Conservation (phyloP, 2,113 vertebrate genomes). For the Gorsachius goisagi region DNA sequence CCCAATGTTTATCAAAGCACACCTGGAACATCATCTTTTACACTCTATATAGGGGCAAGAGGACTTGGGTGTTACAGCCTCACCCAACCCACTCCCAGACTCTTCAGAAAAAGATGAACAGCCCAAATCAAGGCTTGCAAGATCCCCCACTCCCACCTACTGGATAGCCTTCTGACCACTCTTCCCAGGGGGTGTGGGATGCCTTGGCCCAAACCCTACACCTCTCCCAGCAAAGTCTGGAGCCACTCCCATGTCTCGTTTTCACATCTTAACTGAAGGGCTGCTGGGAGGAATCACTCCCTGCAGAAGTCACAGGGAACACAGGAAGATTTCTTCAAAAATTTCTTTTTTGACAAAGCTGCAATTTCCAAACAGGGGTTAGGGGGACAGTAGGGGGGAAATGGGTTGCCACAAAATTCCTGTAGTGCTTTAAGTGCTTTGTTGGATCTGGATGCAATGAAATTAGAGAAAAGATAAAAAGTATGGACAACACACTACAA, state of each 20-base stretch:
- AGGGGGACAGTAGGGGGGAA: neutral
- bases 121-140: neutral
- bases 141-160: neutral
- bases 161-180: neutral
- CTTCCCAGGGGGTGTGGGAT: neutral
- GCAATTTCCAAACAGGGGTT: neutral
- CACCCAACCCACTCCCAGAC: neutral
- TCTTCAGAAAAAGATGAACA: neutral
- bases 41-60: neutral
- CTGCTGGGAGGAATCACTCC: neutral
- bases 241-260: neutral
- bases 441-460: slow-evolving; percentile 27
- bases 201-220: neutral
- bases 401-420: neutral
- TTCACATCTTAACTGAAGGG: neutral
- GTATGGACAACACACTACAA: neutral
- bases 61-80: neutral
- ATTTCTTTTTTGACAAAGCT: neutral
- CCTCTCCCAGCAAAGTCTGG: neutral
- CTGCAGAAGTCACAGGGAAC: neutral
- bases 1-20: neutral
- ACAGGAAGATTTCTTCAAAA: neutral
- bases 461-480: slow-evolving; percentile 1
- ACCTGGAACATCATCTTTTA: neutral
- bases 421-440: slow-evolving; percentile 44